Conservation (phyloP, 2,113 vertebrate genomes). For the Synodontis membranacea region DNA sequence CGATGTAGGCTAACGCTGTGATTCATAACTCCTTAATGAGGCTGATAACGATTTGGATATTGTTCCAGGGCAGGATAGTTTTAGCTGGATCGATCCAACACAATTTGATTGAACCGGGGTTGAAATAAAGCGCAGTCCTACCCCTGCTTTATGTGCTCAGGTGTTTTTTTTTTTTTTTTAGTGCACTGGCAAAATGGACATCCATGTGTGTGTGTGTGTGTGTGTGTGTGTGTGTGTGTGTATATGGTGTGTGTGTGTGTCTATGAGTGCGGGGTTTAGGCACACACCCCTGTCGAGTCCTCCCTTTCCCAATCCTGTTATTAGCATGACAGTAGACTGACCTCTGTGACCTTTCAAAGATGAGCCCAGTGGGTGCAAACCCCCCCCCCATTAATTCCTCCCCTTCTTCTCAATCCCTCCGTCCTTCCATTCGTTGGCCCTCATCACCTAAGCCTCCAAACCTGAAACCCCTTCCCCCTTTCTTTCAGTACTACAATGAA, state of each 20-base stretch:
- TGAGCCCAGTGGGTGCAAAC: conserved; percentile 62
- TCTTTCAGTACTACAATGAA: conserved; percentile 47
- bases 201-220: not conserved
- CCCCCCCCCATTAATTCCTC: conserved; percentile 55
- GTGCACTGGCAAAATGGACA: not conserved
- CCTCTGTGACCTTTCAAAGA: conserved; percentile 67
- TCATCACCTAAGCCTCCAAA: conserved; percentile 65
- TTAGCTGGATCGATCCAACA: not conserved
- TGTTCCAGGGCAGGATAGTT: not conserved
- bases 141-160: not conserved
- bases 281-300: conserved; percentile 35
- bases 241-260: not conserved
- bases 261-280: not conserved
- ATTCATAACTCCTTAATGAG: conserved; percentile 22
- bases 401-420: conserved; percentile 44
- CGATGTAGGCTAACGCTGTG: not conserved
- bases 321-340: conserved; percentile 76
- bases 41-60: not conserved
- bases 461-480: conserved; percentile 54
- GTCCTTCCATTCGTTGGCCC: conserved; percentile 48
- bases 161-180: conserved; percentile 19
- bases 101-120: conserved; percentile 8
- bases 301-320: conserved; percentile 71
- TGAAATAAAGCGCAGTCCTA: conserved; percentile 12
- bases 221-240: not conserved